Evolutionary conservation across 2,113 vertebrate genomes (phyloP).

Genomic region (Platycercus adscitus): DNA sequence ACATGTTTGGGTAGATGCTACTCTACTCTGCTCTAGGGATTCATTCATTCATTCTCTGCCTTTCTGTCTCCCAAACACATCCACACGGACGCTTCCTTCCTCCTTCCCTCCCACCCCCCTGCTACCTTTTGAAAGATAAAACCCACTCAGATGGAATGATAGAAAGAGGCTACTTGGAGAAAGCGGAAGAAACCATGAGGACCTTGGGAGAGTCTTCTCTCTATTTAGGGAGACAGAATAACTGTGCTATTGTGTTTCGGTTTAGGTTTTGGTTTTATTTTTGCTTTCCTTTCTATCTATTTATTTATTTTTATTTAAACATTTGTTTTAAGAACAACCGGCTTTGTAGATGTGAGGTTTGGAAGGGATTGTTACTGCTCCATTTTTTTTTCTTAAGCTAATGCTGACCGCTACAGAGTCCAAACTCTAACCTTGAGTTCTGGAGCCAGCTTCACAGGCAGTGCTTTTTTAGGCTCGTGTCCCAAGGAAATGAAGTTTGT

Average conservation of each 20-base stretch:
- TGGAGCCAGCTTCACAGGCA: neutral
- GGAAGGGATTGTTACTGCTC: neutral
- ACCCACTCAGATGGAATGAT: neutral
- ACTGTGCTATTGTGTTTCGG: too few species aligned
- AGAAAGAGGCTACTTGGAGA: neutral
- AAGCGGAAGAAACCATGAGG: neutral
- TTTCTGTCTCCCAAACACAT: neutral
- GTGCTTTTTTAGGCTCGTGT: neutral
- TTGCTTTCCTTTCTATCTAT: neutral
- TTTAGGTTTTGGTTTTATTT: fast-evolving
- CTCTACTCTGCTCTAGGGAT: neutral
- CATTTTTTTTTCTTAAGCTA: neutral
- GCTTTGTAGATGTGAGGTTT: neutral
- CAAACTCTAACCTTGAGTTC: neutral
- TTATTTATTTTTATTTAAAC: neutral
- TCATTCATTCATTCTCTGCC: neutral
- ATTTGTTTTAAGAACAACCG: neutral
- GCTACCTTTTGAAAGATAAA: neutral
- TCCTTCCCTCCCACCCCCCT: fast-evolving
- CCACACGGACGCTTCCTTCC: neutral
- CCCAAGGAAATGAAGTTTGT: neutral
- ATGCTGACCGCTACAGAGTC: neutral
- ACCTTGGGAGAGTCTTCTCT: neutral
- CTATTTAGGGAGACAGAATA: neutral
- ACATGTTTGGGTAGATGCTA: neutral